A percentile compares a stretch with the other conserved stretches of the same genome.
phyloP scores from a whole-genome alignment of 2,113 vertebrate genomes.

The Actenoides lindsayi region DNA sequence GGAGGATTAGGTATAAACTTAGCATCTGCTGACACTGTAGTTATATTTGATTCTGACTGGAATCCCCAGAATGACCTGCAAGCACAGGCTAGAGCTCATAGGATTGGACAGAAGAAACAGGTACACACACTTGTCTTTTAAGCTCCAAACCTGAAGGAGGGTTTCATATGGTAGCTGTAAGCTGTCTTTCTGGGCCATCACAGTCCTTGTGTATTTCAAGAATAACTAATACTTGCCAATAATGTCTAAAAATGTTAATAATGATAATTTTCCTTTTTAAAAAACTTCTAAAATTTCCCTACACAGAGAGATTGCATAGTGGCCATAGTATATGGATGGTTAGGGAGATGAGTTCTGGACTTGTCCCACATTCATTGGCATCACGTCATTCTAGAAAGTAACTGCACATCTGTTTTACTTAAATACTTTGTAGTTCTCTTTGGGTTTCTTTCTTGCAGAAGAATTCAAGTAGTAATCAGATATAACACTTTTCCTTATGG shows the following conservation, averaged over 20 bases:
- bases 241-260: constrained; percentile 7
- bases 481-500: background rate
- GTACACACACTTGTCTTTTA: constrained; percentile 44
- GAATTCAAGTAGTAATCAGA: constrained; percentile 11
- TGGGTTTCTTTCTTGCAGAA: constrained; percentile 14
- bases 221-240: background rate
- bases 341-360: background rate
- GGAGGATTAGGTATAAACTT: constrained; percentile 96
- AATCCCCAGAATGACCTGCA: constrained; percentile 98
- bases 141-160: background rate
- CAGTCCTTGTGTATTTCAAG: background rate
- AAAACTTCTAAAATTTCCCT: background rate
- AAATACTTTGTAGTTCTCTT: background rate
- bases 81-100: constrained; percentile 95
- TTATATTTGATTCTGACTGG: constrained; percentile 99
- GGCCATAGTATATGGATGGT: background rate
- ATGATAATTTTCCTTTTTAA: background rate
- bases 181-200: background rate
- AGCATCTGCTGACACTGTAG: constrained; percentile 96
- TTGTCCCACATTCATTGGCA: background rate
- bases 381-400: background rate
- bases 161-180: background rate
- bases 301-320: background rate
- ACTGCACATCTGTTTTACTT: background rate
- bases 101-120: constrained; percentile 95